A percentile compares a stretch with the other conserved stretches of the same genome.
These are phyloP conservation scores for Colletes collaris DNA, from an alignment of 2,888 invertebrate species.

Conservation along the genomic window DNA sequence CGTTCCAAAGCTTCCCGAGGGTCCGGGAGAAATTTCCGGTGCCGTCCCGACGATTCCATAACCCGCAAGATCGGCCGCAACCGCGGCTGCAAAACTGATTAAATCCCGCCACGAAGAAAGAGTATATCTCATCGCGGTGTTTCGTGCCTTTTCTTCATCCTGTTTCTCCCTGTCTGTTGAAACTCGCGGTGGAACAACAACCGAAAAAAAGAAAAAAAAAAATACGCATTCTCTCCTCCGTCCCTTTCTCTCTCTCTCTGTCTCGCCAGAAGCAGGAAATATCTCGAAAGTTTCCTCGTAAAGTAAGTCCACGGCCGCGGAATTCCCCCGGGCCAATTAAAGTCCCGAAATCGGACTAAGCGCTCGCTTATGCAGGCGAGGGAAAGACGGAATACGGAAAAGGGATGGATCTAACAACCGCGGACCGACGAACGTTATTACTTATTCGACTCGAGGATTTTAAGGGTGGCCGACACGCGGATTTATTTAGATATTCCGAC, in stretches of 20 bases:
- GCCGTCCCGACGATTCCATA: conserved; percentile 9
- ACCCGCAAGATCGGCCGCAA: conserved; percentile 25
- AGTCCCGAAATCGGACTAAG: conserved; percentile 76
- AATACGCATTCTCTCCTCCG: conserved; percentile 30
- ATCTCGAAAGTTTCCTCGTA: conserved; percentile 74
- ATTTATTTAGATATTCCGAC: conserved; percentile 81
- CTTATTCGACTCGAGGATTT: conserved; percentile 78
- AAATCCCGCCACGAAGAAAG: conserved; percentile 39
- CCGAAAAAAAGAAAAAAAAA: conserved; percentile 5
- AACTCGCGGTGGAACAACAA: not conserved
- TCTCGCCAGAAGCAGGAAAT: conserved; percentile 47
- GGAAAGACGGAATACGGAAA: conserved; percentile 46
- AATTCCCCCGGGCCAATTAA: conserved; percentile 77
- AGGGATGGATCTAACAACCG: conserved; percentile 42
- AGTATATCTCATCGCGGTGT: conserved; percentile 23
- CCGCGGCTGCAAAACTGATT: conserved; percentile 41
- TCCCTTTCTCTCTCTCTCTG: not conserved
- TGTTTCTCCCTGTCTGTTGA: not conserved
- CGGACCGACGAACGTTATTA: conserved; percentile 73
- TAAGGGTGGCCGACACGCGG: conserved; percentile 70
- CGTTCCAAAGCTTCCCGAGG: not conserved
- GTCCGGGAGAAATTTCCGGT: not conserved
- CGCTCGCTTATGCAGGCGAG: conserved; percentile 73
- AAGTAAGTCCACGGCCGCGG: conserved; percentile 66
- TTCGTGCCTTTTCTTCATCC: not conserved